Conservation (phyloP, 1,140 invertebrate species). For the Psilanteris sp. region DNA sequence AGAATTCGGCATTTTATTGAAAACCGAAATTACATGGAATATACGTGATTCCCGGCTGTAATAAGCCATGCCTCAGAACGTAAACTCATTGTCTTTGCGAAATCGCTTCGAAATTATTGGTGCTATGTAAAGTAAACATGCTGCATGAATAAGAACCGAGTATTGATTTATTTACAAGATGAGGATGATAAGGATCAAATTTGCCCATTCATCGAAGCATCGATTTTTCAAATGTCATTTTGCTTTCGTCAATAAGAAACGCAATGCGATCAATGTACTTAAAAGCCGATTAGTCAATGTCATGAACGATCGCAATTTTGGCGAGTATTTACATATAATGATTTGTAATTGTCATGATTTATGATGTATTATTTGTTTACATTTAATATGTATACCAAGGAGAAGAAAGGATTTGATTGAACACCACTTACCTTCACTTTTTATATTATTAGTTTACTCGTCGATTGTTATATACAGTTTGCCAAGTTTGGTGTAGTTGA, state of each 20-base stretch:
- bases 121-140: constrained; percentile 40
- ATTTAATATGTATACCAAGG: neutral
- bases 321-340: constrained; percentile 11
- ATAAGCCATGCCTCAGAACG: constrained; percentile 24
- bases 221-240: constrained; percentile 22
- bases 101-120: constrained; percentile 16
- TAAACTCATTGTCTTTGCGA: constrained; percentile 27
- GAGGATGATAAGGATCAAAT: constrained; percentile 42
- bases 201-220: constrained; percentile 11
- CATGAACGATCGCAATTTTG: constrained; percentile 4
- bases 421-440: constrained; percentile 38
- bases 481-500: constrained; percentile 17
- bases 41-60: no score
- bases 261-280: constrained; percentile 70
- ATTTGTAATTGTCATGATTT: neutral
- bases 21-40: no score
- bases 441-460: neutral
- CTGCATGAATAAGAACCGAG: constrained; percentile 33
- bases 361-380: neutral
- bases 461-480: constrained; percentile 8
- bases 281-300: constrained; percentile 73
- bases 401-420: constrained; percentile 10
- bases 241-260: constrained; percentile 23
- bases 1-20: no score
- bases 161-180: constrained; percentile 53